These are phyloP conservation scores for Chamaetylas fuelleborni DNA, from an alignment of 2,113 vertebrate species.

Conservation along the genomic window DNA sequence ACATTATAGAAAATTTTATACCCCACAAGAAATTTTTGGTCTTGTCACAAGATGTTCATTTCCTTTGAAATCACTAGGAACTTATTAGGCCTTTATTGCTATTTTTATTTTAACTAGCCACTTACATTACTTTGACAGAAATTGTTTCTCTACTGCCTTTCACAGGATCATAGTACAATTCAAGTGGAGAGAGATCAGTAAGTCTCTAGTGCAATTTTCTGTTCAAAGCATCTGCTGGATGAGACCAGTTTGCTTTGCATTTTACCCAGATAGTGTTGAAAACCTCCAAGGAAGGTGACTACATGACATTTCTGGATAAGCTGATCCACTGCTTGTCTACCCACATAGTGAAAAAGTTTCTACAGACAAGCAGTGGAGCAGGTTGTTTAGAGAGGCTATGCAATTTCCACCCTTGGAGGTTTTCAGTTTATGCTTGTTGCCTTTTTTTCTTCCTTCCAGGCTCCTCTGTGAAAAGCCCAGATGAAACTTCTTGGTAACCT, in stretches of 20 bases:
- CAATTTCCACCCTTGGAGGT: neutral
- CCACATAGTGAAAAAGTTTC: neutral
- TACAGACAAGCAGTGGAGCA: neutral
- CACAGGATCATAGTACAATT: neutral
- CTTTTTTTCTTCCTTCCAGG: neutral
- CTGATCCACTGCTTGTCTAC: neutral
- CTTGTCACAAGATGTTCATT: neutral
- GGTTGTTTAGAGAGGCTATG: neutral
- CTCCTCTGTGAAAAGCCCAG: neutral
- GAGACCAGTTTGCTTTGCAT: neutral
- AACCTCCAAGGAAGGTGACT: neutral
- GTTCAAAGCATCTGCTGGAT: neutral
- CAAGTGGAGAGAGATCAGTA: neutral
- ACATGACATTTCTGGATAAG: neutral
- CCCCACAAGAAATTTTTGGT: neutral
- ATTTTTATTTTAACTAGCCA: neutral
- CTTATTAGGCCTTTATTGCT: neutral
- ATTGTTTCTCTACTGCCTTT: neutral
- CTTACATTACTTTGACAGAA: neutral
- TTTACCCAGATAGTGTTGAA: neutral
- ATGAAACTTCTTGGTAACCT: neutral
- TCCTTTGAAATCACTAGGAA: neutral
- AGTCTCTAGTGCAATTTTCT: neutral
- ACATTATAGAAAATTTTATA: neutral
- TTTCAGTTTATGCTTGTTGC: neutral